These are phyloP conservation scores for Sycobia sp. DNA, from an alignment of 1,140 invertebrate genomes.

Conservation along the genomic window DNA sequence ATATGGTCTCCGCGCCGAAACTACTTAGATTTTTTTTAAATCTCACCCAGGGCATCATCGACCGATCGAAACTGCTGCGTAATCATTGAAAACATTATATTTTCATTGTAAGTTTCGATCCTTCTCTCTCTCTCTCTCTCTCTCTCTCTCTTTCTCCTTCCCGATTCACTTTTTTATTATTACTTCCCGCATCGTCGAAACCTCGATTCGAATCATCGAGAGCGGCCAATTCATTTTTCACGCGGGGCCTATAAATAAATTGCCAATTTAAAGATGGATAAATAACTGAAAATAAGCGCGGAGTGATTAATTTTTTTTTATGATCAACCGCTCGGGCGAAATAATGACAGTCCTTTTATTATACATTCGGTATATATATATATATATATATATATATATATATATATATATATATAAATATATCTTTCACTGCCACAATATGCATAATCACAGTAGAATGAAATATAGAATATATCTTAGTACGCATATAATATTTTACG, in stretches of 20 bases:
- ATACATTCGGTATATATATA: no score
- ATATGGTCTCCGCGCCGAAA: constrained; percentile 4
- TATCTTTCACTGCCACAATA: no score
- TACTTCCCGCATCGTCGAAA: background rate
- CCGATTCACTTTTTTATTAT: no score
- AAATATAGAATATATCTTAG: no score
- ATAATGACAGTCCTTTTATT: no score
- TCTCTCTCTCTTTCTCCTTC: constrained; percentile 9
- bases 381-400: no score
- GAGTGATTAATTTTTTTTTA: no score
- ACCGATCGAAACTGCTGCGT: constrained; percentile 18
- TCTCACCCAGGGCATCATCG: no score
- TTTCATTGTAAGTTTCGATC: constrained; percentile 29
- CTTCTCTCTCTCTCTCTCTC: background rate
- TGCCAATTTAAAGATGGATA: background rate
- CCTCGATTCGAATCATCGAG: background rate
- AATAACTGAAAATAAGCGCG: background rate
- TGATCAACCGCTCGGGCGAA: no score
- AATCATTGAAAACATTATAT: constrained; percentile 33
- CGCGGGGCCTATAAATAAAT: background rate
- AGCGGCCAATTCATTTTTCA: constrained; percentile 8
- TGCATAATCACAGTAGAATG: no score
- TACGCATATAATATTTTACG: no score
- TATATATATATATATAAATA: no score
- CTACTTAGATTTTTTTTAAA: constrained; percentile 30